Evolutionary conservation across 1,140 invertebrate species (phyloP), one percentile per base, ranked within the genome.

Genomic region (Ridgeia piscesae): DNA sequence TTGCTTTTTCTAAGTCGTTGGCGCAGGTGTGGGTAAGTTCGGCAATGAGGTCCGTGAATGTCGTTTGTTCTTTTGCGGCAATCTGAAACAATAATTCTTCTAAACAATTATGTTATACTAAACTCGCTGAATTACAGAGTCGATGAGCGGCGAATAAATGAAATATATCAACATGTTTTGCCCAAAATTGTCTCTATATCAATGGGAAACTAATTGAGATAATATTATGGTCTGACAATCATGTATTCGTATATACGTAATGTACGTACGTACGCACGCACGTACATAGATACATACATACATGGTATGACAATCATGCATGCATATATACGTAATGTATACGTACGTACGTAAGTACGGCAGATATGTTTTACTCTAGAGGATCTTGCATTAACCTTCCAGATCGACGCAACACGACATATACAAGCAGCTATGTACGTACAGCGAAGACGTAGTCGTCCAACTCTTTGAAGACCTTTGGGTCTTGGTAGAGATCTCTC

Each of bases 371-470:
- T 21, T 77, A 17, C 27, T 27, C 58, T 21, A 4, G 8, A 21
- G 11, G 58, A 4, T 77, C 58, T 77, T 6, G 27, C 58, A 77
- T 77, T 50, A 4, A 21, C 58, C 0, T 77, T 77, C 58, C 2
- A 77, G 2, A 4, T 21, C 0, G 14, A 31, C 0, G 58, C 58
- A 1, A 8, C 58, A 21, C 0, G 27, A 31, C 27, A 77, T n/a
- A n/a, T n/a, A n/a, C n/a, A n/a, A n/a, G 42, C 11, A 42, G 42
- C 4, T n/a, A n/a, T 11, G 6, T 6, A 94, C 96, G 97, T 96
- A 98, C 98, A 95, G 98, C 99, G 94, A 99, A 99, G 94, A 99
- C 99, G 93, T 99, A 98, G 96, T 99, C 98, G 96, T 99, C 99
- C 34, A 99, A 98, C 94, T 99, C 98, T 90, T 98, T 97, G 95